These are phyloP conservation scores for Clamator glandarius DNA, from an alignment of 2,797 vertebrate species.

Conservation along the genomic window DNA sequence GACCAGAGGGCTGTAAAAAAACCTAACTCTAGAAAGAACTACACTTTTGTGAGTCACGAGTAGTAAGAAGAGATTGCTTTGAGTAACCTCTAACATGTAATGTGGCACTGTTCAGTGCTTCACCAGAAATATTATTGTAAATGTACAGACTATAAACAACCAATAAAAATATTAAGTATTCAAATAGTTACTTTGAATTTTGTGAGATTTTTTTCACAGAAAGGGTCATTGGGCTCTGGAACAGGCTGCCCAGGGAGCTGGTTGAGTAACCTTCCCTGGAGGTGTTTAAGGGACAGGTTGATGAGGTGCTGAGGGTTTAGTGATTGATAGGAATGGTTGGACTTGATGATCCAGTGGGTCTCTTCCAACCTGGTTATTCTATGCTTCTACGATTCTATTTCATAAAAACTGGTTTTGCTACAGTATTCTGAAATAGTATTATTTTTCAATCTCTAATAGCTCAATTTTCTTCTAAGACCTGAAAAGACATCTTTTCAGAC, in stretches of 20 bases:
- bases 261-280: too few species aligned
- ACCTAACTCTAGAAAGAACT: neutral
- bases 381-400: too few species aligned
- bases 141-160: neutral
- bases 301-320: too few species aligned
- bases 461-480: neutral
- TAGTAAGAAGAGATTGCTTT: neutral
- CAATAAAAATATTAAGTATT: neutral
- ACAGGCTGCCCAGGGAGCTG: too few species aligned
- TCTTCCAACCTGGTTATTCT: too few species aligned
- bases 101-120: neutral
- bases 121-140: neutral
- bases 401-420: neutral
- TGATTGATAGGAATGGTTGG: too few species aligned
- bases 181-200: constrained; percentile 21
- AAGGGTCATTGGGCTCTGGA: too few species aligned
- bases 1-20: constrained; percentile 26
- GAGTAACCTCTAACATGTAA: neutral
- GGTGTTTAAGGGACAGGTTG: too few species aligned
- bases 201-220: too few species aligned
- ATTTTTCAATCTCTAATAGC: neutral
- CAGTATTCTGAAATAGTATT: neutral
- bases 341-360: too few species aligned
- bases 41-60: neutral
- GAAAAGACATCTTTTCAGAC: neutral